Evolutionary conservation across 2,888 invertebrate species (phyloP).

Genomic region (Antheraea assamensis): DNA sequence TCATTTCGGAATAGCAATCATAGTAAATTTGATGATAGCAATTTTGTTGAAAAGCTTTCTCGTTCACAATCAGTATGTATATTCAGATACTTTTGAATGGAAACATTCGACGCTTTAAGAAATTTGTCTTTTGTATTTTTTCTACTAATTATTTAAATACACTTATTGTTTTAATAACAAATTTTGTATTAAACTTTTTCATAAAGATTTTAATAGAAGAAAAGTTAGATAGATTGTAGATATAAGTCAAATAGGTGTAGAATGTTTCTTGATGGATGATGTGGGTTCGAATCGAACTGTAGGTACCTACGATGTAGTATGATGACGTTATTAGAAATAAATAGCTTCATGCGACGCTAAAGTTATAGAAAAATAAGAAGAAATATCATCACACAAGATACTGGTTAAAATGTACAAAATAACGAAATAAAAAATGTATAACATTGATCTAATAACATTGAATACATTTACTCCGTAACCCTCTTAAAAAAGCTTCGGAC

Average conservation of each 20-base stretch:
- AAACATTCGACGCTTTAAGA: neutral
- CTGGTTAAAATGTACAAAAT: too few species aligned
- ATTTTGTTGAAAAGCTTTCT: neutral
- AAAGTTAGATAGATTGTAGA: too few species aligned
- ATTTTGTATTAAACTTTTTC: too few species aligned
- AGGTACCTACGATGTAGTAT: too few species aligned
- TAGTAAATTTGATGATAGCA: constrained; percentile 10
- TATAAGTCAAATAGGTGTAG: too few species aligned
- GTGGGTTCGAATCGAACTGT: too few species aligned
- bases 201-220: too few species aligned
- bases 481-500: neutral
- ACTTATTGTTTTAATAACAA: neutral
- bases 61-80: constrained; percentile 5
- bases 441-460: neutral
- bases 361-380: too few species aligned
- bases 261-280: too few species aligned
- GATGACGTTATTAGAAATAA: too few species aligned
- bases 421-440: neutral
- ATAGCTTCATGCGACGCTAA: too few species aligned
- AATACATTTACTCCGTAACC: neutral
- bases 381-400: too few species aligned
- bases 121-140: neutral
- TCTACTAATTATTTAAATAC: neutral
- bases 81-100: neutral
- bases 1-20: constrained; percentile 10